Evolutionary conservation across 2,888 invertebrate species (phyloP), one percentile per base, ranked within the genome.

Genomic region (Nomada goodeniana): DNA sequence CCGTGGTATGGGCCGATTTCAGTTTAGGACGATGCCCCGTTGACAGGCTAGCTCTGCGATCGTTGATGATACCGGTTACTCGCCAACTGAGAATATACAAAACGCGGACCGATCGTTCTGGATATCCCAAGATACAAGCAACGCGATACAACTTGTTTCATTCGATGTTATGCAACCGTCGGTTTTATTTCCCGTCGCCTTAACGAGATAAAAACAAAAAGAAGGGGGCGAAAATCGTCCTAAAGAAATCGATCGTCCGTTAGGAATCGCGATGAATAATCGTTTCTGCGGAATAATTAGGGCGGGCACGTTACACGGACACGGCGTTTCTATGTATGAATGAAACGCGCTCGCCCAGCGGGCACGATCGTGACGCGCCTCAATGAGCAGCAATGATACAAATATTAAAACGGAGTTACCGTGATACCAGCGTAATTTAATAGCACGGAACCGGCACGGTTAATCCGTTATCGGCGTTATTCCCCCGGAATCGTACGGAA

Each of bases 341-440:
- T 64, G 47, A 64, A 64, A 23, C 61, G 42, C 36, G 59, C 29
- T 59, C 13, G 29, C 29, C 29, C 2, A 7, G 44, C 13, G 20
- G 5, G 23, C 69, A 18, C 9, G 11, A 29, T 69, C 60, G 71
- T 61, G 71, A 60, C 61, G 75, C 53, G 53, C 69, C 53, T 70
- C 29, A 70, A 70, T 47, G 53, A 60, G 29, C 60, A 18, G 53
- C 61, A 47, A 70, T 29, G 77, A 75, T 67, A 78, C 67, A 68
- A 63, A 68, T 76, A 76, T 76, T 68, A 68, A 76, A 63, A 63
- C 13, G 57, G 52, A 11, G 64, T 80, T 73, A 79, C 63, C 57
- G 80, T 55, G 79, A 73, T 69, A 69, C 57, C 29, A 44, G 23
- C 65, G 52, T 68, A 59, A 73, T 73, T 80, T 72, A 78, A 67